A percentile compares a stretch with the other conserved stretches of the same genome.
Evolutionary conservation across 2,113 vertebrate genomes (phyloP).

Genomic region (Platanista minor): DNA sequence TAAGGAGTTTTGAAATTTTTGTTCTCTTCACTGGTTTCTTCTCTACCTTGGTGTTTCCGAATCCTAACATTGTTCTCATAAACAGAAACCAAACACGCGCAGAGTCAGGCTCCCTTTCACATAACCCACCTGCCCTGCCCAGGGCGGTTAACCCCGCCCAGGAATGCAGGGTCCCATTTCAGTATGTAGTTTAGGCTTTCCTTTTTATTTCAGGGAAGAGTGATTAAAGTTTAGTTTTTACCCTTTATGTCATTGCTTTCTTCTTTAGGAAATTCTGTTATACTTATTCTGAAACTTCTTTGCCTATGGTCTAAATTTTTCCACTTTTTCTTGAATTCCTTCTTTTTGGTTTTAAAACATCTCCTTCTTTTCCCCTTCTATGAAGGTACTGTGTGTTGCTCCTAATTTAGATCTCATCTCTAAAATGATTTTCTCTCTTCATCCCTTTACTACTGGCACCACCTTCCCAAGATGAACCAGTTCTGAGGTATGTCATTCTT

Average conservation of each 20-base stretch:
- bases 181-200: accelerated
- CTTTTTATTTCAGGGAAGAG: background rate
- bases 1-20: background rate
- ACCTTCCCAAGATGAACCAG: accelerated
- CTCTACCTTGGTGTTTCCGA: background rate
- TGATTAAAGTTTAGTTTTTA: background rate
- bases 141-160: accelerated
- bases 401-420: background rate
- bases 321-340: background rate
- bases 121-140: accelerated
- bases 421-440: background rate
- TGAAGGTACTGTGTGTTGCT: background rate
- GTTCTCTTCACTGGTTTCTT: background rate
- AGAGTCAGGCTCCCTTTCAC: accelerated
- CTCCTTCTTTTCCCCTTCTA: background rate
- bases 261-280: background rate
- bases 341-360: background rate
- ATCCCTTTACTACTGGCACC: background rate
- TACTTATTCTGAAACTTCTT: background rate
- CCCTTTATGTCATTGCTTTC: background rate
- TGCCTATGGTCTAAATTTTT: background rate
- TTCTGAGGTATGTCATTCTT: background rate
- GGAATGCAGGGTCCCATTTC: accelerated
- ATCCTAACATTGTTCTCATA: background rate
- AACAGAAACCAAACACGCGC: too few species aligned